These are phyloP conservation scores for Myotis davidii DNA, from an alignment of 2,113 vertebrate species.

Conservation along the genomic window DNA sequence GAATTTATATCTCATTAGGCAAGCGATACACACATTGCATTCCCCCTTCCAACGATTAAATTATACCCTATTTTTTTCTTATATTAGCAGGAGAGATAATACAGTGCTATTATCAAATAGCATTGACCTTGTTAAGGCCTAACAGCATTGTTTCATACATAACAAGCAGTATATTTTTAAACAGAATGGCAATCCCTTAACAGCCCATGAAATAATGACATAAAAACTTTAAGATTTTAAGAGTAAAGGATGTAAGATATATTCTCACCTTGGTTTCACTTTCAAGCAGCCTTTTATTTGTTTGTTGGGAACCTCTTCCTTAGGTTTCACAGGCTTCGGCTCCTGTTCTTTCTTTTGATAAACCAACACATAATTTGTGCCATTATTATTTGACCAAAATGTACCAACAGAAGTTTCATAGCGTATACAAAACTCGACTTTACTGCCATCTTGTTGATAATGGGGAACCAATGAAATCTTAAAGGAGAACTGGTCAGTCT, in stretches of 20 bases:
- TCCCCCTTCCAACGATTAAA: background rate
- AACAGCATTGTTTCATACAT: background rate
- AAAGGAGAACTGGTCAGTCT: constrained; percentile 94
- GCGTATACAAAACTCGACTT: constrained; percentile 95
- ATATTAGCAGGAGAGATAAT: background rate
- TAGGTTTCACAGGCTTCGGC: constrained; percentile 77
- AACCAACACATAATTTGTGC: constrained; percentile 92
- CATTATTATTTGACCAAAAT: constrained; percentile 96
- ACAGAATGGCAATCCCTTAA: constrained; percentile 12
- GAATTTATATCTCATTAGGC: background rate
- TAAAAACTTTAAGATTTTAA: background rate
- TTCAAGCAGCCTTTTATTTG: constrained; percentile 95
- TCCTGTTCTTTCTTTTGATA: constrained; percentile 89
- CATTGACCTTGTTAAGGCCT: constrained; percentile 2
- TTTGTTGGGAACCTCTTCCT: constrained; percentile 84
- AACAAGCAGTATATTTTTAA: background rate
- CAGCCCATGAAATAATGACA: background rate
- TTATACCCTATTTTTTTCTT: background rate
- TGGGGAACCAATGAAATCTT: constrained; percentile 91
- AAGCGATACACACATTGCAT: background rate
- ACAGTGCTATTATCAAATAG: background rate
- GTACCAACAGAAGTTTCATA: constrained; percentile 91
- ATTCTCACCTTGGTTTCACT: constrained; percentile 89
- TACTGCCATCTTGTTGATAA: constrained; percentile 87
- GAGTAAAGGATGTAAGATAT: constrained; percentile 62